phyloP scores from a whole-genome alignment of 1,140 invertebrate genomes.

The Gryllus bimaculatus region DNA sequence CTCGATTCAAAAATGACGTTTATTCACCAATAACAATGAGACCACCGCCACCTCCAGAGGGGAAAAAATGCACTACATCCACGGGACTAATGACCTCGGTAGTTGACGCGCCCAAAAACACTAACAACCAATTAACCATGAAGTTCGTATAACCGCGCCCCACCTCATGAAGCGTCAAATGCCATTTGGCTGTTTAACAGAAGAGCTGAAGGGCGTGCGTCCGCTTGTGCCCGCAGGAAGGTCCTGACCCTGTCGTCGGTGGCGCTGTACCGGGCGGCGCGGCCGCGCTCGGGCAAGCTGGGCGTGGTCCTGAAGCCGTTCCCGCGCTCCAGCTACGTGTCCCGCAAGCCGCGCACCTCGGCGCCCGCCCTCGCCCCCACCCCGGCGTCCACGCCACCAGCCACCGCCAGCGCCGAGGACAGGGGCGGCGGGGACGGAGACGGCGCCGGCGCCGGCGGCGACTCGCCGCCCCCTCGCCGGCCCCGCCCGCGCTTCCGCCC shows the following conservation, averaged over 20 bases:
- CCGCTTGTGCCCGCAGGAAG: constrained; percentile 9
- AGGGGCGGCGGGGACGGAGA: no score
- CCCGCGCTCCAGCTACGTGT: constrained; percentile 12
- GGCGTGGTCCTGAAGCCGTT: constrained; percentile 12
- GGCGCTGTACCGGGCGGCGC: constrained; percentile 16
- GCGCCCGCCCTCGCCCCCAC: background rate
- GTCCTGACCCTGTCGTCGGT: constrained; percentile 15
- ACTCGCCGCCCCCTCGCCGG: background rate
- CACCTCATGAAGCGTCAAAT: no score
- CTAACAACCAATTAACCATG: no score
- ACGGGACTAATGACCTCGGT: no score
- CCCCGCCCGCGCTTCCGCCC: background rate
- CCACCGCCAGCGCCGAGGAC: background rate
- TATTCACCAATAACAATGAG: no score
- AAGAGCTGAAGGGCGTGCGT: background rate
- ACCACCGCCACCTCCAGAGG: no score
- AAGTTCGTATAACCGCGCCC: no score
- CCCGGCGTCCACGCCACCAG: background rate
- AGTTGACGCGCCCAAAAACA: no score
- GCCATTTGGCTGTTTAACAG: no score
- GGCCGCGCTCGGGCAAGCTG: constrained; percentile 12
- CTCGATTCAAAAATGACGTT: no score
- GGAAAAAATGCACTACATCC: no score
- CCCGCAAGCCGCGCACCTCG: constrained; percentile 2
- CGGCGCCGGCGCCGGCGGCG: no score